Evolutionary conservation across 2,888 invertebrate genomes (phyloP).

Genomic region (Caenorhabditis macrosperma): DNA sequence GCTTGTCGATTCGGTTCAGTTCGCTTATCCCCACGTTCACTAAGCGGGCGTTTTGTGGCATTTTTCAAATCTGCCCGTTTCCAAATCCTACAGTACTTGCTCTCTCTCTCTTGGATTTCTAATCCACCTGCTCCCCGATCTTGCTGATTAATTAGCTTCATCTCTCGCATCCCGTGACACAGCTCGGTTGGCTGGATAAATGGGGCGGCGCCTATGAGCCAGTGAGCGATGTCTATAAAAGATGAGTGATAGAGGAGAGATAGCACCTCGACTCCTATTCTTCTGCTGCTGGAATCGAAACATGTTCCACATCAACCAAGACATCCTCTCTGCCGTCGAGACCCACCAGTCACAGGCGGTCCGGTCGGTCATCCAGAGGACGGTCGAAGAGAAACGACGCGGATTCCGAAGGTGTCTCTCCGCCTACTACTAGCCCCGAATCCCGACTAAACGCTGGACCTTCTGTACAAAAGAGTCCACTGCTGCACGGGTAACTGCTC

Average conservation of each 20-base stretch:
- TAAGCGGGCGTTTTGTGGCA: not conserved
- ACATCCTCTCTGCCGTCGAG: conserved; percentile 31
- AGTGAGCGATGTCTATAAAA: not conserved
- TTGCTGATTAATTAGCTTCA: conserved; percentile 12
- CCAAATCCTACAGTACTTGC: conserved; percentile 5
- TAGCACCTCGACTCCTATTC: not conserved
- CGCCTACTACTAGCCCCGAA: conserved; percentile 33
- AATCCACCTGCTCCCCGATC: not conserved
- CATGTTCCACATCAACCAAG: conserved; percentile 58
- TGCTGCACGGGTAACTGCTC: not conserved
- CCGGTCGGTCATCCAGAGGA: conserved; percentile 15
- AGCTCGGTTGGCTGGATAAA: conserved; percentile 33
- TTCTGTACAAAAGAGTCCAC: not conserved
- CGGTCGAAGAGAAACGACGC: conserved; percentile 45
- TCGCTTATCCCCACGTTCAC: not conserved
- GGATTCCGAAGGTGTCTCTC: conserved; percentile 48
- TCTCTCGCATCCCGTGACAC: conserved; percentile 19
- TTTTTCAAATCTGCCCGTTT: not conserved
- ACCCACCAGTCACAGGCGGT: conserved; percentile 28
- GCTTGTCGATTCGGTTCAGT: too few species aligned
- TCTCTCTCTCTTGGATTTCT: not conserved
- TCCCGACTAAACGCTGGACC: not conserved
- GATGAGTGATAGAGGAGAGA: not conserved
- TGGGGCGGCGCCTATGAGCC: conserved; percentile 21
- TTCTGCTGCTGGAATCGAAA: not conserved